Conservation (phyloP, 2,797 vertebrate species). For the Macrochelys suwanniensis region DNA sequence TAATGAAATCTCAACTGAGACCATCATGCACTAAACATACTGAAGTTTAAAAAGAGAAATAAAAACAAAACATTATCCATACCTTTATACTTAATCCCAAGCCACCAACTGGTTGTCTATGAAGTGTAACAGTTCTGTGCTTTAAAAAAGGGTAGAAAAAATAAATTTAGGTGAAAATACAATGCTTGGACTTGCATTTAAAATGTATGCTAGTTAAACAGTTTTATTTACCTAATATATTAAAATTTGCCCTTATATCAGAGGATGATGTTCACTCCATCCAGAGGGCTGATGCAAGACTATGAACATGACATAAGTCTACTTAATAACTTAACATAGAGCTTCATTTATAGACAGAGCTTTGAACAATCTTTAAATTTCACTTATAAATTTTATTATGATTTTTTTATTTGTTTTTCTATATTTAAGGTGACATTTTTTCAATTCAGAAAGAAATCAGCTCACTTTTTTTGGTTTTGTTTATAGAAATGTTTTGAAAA, state of each 20-base stretch:
- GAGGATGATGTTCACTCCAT: background rate
- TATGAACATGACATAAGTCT: background rate
- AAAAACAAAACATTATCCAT: constrained; percentile 60
- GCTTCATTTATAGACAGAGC: background rate
- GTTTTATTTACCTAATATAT: background rate
- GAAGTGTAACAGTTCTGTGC: constrained; percentile 97
- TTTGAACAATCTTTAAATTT: background rate
- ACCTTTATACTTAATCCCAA: constrained; percentile 98
- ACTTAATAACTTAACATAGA: background rate
- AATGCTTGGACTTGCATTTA: background rate
- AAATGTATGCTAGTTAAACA: background rate
- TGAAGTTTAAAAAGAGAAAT: constrained; percentile 16
- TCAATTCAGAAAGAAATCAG: background rate
- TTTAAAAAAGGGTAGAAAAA: constrained; percentile 92
- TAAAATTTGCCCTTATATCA: background rate
- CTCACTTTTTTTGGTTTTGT: background rate
- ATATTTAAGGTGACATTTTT: fast-evolving
- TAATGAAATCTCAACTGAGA: background rate
- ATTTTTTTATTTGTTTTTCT: background rate
- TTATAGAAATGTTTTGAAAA: background rate
- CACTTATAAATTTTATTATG: background rate
- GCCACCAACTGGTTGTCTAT: constrained; percentile 91
- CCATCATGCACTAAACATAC: background rate
- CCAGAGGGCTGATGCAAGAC: background rate
- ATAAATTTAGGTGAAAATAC: constrained; percentile 79